Evolutionary conservation across 2,797 vertebrate species (phyloP), one percentile per base, ranked within the genome.

Genomic region (Anas georgica): DNA sequence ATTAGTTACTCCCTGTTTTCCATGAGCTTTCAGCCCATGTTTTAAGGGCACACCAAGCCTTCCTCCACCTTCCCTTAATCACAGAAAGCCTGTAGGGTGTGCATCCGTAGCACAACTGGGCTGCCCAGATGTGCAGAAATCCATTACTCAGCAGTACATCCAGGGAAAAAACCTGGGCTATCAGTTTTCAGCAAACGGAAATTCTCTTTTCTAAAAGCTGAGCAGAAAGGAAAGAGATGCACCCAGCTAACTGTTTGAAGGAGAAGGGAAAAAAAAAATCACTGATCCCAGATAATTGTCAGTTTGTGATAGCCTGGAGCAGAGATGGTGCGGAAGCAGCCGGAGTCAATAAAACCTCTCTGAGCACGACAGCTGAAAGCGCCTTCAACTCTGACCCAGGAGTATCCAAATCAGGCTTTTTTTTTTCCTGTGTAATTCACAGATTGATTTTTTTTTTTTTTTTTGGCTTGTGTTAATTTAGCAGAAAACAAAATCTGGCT

Each of bases 231-330:
- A 21, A 35, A 12, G 41, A 13, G 45, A 11, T 12, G 55, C 9
- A 41, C n/a, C 17, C 5, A 5, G 21, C 37, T 66, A 26, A 11
- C 5, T 18, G 41, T 9, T 39, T 2, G 21, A 62, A 55, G 50
- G 41, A 18, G 60, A 14, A 52, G 48, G 39, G 17, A 10, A 45
- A 21, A 18, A 45, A 28, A 25, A 48, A 48, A 45, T 69, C 18
- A 1, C 26, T 10, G 31, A n/a, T 31, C 22, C 33, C 43, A 37
- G 66, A 12, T 55, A 22, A 22, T 1, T 13, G 9, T n/a, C 6
- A 2, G 18, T 21, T 28, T 16, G 39, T 0, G 45, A 41, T 0
- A 50, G 45, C 77, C 46, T 1, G 3, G 17, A 37, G 77, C 17
- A 45, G 67, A 74, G 12, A 4, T 8, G 31, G 13, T 3, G 50